phyloP scores from a whole-genome alignment of 2,888 invertebrate species.

The Horisme vitalbata region DNA sequence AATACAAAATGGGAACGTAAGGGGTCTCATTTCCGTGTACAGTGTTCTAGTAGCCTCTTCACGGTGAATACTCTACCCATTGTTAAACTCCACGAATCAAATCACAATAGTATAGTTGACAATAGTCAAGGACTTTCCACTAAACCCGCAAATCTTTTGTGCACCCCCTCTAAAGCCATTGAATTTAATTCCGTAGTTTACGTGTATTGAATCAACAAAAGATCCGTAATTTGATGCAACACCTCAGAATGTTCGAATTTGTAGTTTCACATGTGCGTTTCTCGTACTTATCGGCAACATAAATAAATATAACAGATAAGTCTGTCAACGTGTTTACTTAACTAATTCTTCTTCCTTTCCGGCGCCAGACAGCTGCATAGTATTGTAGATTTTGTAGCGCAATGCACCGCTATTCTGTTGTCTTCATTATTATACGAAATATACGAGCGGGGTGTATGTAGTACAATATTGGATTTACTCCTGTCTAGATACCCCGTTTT shows the following conservation, averaged over 20 bases:
- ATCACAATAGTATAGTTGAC: conserved; percentile 46
- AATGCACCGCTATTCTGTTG: conserved; percentile 22
- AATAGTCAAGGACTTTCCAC: conserved; percentile 52
- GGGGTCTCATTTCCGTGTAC: conserved; percentile 16
- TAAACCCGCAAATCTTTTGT: conserved; percentile 49
- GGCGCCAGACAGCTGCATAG: conserved; percentile 36
- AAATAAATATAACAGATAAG: conserved; percentile 50
- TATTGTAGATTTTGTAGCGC: conserved; percentile 18
- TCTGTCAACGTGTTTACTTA: conserved; percentile 45
- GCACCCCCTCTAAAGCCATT: conserved; percentile 30
- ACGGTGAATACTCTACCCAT: conserved; percentile 15
- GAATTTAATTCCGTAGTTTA: conserved; percentile 24
- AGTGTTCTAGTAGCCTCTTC: conserved; percentile 18
- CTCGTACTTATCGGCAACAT: conserved; percentile 49
- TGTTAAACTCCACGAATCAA: conserved; percentile 27
- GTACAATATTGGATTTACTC: too few relatives aligned
- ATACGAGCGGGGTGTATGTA: too few relatives aligned
- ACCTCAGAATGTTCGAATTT: conserved; percentile 29
- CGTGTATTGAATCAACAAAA: conserved; percentile 24
- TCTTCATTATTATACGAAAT: not conserved
- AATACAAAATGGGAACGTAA: not conserved
- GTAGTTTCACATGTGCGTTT: conserved; percentile 40
- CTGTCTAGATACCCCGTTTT: too few relatives aligned
- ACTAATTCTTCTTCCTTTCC: conserved; percentile 48
- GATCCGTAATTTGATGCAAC: conserved; percentile 28